Evolutionary conservation across 2,888 invertebrate species (phyloP).

Genomic region (Eupithecia insigniata): DNA sequence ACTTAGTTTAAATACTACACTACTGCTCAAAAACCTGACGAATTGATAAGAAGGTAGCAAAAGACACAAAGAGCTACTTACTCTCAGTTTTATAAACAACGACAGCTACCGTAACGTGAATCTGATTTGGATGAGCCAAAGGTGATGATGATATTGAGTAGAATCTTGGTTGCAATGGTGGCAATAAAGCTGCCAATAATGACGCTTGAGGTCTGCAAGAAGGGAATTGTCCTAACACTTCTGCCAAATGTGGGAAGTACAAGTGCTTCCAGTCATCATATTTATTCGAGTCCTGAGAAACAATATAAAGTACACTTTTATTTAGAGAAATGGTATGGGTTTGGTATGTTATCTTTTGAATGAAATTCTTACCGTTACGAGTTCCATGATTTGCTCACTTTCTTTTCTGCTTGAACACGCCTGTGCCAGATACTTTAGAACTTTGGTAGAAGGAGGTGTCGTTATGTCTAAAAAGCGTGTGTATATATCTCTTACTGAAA

Average conservation of each 20-base stretch:
- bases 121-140: conserved; percentile 87
- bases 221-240: conserved; percentile 93
- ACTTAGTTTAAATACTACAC: not conserved
- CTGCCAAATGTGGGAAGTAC: conserved; percentile 92
- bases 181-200: conserved; percentile 91
- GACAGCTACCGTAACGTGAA: conserved; percentile 96
- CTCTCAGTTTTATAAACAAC: conserved; percentile 93
- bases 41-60: not conserved
- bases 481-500: conserved; percentile 89
- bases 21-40: not conserved
- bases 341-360: not conserved
- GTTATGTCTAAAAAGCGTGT: conserved; percentile 94
- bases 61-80: conserved; percentile 59
- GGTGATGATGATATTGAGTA: conserved; percentile 97
- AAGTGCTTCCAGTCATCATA: conserved; percentile 97
- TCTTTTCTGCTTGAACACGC: conserved; percentile 90
- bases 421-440: conserved; percentile 91
- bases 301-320: not conserved
- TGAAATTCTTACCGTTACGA: conserved; percentile 87
- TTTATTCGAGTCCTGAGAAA: conserved; percentile 89
- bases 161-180: conserved; percentile 94
- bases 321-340: not conserved
- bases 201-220: conserved; percentile 93
- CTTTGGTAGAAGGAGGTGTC: conserved; percentile 93
- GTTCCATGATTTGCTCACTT: conserved; percentile 86